Base-by-base conservation (phyloP, 2,888 invertebrate genomes). In the Leucania comma region DNA sequence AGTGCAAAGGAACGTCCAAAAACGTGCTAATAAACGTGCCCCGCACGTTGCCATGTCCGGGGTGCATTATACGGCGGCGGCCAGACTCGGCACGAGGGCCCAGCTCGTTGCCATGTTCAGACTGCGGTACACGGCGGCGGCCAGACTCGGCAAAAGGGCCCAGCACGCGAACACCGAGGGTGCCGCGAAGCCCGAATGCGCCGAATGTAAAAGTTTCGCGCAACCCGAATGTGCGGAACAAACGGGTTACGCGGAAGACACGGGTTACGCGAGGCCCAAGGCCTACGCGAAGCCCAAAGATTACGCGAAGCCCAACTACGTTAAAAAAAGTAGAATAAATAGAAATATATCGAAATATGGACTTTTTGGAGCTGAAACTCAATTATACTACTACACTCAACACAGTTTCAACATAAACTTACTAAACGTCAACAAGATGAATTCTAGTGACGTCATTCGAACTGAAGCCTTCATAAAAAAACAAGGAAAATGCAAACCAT, bases 381-480 rank as follows among this genome's bases (percentile, higher is more conserved):
- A 79, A 69, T 60, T 84, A 63, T 84, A 82, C 63, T 88, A 72
- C 35, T 85, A 72, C 66, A 82, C 80, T 50, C 63, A 75, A 9
- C 66, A 75, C 24, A 81, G 63, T 67, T 83, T 76, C 54, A 61
- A 72, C 56, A 65, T 76, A 69, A 75, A 77, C 62, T 73, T 75
- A 59, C 22, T 62, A 48, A 79, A 81, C 60, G 42, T 35, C 60
- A 59, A 67, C 35, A 64, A 62, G 17, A 72, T 70, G 63, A 66
- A 68, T 61, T 68, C 76, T 58, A 79, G 68, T 54, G 74, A 78
- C 48, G 35, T 72, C 3, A 68, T 69, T 62, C 72, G 59, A 72
- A 67, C 65, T 42, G 75, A 68, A 53, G 78, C 80, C 54, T 75
- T 75, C 8, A 63, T 75, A 50, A 80, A 86, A 76, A 78, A 72